Base-by-base conservation (phyloP, 2,888 invertebrate genomes). In the Amphiduros pacificus region DNA sequence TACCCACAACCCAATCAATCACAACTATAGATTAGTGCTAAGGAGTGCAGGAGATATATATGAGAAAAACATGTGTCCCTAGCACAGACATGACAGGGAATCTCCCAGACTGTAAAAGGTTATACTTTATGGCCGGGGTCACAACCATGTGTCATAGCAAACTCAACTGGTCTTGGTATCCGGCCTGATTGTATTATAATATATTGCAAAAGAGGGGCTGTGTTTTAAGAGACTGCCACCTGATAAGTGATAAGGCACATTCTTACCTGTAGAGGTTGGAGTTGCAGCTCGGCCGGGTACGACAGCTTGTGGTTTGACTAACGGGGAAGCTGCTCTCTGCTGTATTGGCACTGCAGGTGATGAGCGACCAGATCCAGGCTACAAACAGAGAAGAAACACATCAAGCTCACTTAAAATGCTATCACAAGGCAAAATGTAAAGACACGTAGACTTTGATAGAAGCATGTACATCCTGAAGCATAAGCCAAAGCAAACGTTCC, bases 311-410 rank as follows among this genome's bases (percentile, higher is more conserved):
- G 27, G 22, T 20, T 26, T 20, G 20, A n/a, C 63, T 62, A 26
- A 14, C 22, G 52, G 62, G 11, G 50, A 50, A 36, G 17, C 31
- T 27, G 53, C 29, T 20, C 28, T 29, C 40, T 56, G 61, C 24
- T 49, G 55, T 31, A 55, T 40, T 27, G 62, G 62, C 14, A 28
- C 51, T 26, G 62, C 41, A 6, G 66, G 66, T 14, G 66, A 66
- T 20, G 61, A 28, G 9, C 66, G 53, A 22, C 60, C 63, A 29
- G 52, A 52, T 14, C 27, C 52, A 26, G 26, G 14, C 52, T n/a
- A n/a, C n/a, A n/a, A n/a, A n/a, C n/a, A n/a, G n/a, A n/a, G n/a
- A n/a, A n/a, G n/a, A n/a, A n/a, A n/a, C n/a, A n/a, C n/a, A n/a
- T n/a, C n/a, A n/a, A n/a, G n/a, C n/a, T n/a, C n/a, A n/a, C n/a